Conservation (phyloP, 2,888 invertebrate genomes). For the Drosophila eohydei region DNA sequence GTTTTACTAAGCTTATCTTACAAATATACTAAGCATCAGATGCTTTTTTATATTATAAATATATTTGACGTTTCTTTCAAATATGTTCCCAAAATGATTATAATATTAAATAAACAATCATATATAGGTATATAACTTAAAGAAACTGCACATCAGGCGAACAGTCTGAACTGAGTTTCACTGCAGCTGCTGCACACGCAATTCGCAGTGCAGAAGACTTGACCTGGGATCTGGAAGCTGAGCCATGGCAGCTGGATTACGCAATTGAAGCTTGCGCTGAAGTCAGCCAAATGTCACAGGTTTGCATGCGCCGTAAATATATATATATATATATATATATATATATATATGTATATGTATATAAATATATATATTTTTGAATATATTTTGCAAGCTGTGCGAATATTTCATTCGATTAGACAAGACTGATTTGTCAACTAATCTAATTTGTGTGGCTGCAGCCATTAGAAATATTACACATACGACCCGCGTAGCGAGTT, state of each 20-base stretch:
- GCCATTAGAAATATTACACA: constrained; percentile 59
- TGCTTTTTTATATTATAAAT: too few relatives aligned
- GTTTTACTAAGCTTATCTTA: too few relatives aligned
- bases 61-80: too few relatives aligned
- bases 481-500: constrained; percentile 30
- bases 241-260: not conserved
- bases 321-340: not conserved
- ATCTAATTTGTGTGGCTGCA: constrained; percentile 48
- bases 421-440: constrained; percentile 49
- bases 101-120: not conserved
- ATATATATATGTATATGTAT: not conserved
- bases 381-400: constrained; percentile 14
- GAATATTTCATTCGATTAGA: constrained; percentile 18
- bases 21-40: too few relatives aligned
- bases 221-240: not conserved
- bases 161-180: not conserved
- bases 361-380: not conserved
- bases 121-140: not conserved
- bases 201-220: not conserved
- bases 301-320: not conserved
- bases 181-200: not conserved
- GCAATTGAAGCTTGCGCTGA: not conserved
- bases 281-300: constrained; percentile 1
- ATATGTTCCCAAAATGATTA: too few relatives aligned
- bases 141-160: not conserved